Evolutionary conservation across 2,113 vertebrate species (phyloP).

Genomic region (Chaetodon auriga): DNA sequence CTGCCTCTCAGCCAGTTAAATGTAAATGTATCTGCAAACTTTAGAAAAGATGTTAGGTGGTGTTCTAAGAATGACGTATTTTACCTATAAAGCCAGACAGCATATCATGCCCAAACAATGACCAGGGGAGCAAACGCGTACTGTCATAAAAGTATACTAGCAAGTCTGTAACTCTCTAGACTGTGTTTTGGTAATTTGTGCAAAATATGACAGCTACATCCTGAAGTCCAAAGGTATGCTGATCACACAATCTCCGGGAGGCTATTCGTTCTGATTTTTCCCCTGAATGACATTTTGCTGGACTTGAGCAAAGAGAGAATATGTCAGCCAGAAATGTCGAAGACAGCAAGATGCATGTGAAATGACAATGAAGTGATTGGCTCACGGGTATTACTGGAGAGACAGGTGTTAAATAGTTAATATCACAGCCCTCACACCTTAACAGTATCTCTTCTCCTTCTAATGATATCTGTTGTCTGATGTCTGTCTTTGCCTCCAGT

Average conservation of each 20-base stretch:
- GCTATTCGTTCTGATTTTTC: slow-evolving; percentile 23
- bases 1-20: background rate
- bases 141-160: background rate
- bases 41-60: background rate
- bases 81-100: background rate
- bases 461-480: slow-evolving; percentile 4
- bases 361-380: slow-evolving; percentile 20
- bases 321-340: slow-evolving; percentile 44
- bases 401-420: slow-evolving; percentile 59
- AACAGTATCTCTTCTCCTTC: slow-evolving; percentile 12
- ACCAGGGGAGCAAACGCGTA: background rate
- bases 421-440: slow-evolving; percentile 46
- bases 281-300: slow-evolving; percentile 9
- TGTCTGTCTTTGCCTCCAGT: slow-evolving; percentile 19
- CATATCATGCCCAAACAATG: background rate
- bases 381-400: slow-evolving; percentile 21
- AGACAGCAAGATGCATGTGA: slow-evolving; percentile 33
- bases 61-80: background rate
- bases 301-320: slow-evolving; percentile 25
- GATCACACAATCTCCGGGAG: background rate
- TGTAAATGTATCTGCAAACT: background rate
- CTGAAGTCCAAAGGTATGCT: background rate
- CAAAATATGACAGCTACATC: background rate
- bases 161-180: background rate
- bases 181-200: background rate